Evolutionary conservation across 53 echinoderm and acorn worm genomes (phyloP).

Genomic region (Actinopyga echinites): DNA sequence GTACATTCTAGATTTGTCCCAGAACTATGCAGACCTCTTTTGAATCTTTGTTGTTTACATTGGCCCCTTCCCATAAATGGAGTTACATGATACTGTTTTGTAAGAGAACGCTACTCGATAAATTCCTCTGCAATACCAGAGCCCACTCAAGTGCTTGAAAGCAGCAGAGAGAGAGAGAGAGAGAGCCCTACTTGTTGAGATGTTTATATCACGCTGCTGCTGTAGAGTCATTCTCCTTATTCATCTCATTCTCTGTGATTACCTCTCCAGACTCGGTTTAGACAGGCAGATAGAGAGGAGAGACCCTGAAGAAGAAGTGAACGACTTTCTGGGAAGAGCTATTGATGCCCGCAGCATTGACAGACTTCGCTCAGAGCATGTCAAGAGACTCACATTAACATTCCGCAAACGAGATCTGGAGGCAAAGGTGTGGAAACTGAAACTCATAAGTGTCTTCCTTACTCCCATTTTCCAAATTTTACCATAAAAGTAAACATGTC

Average conservation of each 20-base stretch:
- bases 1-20: too few relatives aligned
- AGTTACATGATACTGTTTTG: too few relatives aligned
- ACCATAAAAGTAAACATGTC: background rate
- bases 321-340: constrained; percentile 97
- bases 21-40: too few relatives aligned
- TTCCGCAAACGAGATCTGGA: constrained; percentile 90
- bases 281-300: constrained; percentile 63
- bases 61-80: too few relatives aligned
- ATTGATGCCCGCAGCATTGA: constrained; percentile 99
- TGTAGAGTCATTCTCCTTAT: too few relatives aligned
- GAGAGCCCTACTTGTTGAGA: too few relatives aligned
- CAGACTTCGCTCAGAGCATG: constrained; percentile 96
- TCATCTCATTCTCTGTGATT: background rate
- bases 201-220: too few relatives aligned
- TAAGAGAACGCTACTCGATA: background rate
- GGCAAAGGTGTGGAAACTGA: constrained; percentile 68
- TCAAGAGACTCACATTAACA: constrained; percentile 89
- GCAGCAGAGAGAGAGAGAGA: background rate
- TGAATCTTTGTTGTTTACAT: too few relatives aligned
- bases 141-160: background rate
- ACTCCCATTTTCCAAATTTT: background rate
- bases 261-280: constrained; percentile 72
- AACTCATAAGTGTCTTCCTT: background rate
- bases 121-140: background rate
- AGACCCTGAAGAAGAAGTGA: constrained; percentile 95